Evolutionary conservation across 2,113 vertebrate genomes (phyloP), one percentile per base, ranked within the genome.

Genomic region (Dermatemys mawii): DNA sequence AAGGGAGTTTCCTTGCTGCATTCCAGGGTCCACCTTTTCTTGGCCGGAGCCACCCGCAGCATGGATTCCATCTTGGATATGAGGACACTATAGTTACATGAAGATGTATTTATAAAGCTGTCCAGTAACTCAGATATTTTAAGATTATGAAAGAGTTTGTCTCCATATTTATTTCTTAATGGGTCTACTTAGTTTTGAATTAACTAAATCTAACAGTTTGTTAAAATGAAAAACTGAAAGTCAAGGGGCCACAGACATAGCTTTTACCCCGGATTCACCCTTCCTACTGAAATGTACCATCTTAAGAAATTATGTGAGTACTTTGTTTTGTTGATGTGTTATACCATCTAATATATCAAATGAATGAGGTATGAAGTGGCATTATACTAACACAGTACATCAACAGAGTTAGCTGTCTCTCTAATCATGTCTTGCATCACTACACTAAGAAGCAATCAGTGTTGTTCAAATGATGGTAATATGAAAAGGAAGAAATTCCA

Each of bases 361-460:
- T 8, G 8, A 95, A 96, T 78, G 84, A 95, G 89, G n/a, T 91
- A 97, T 93, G 94, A 86, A 92, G 82, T 79, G 95, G 95, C 91
- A 96, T 89, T 94, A 78, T 91, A 91, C 57, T 53, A 96, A 91
- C 49, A 84, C 60, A 87, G 89, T 70, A 53, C 54, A 93, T 96
- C 94, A 97, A 78, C 73, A 57, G 88, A 89, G 49, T 73, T 92
- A 87, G 84, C 94, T 97, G 93, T 94, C 88, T 96, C 82, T 92
- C 22, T 94, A 93, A 96, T 96, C 93, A 86, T 41, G 90, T 86
- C 93, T 92, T 97, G 94, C 95, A 96, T 92, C 96, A 94, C 75
- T 97, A 94, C 90, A 96, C 85, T 38, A 3, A 91, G 89, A 93
- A 94, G 78, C 88, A 93, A 86, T 48, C 49, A 91, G 83, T 86